phyloP scores from a whole-genome alignment of 2,888 invertebrate species.

The Acronicta leporina region DNA sequence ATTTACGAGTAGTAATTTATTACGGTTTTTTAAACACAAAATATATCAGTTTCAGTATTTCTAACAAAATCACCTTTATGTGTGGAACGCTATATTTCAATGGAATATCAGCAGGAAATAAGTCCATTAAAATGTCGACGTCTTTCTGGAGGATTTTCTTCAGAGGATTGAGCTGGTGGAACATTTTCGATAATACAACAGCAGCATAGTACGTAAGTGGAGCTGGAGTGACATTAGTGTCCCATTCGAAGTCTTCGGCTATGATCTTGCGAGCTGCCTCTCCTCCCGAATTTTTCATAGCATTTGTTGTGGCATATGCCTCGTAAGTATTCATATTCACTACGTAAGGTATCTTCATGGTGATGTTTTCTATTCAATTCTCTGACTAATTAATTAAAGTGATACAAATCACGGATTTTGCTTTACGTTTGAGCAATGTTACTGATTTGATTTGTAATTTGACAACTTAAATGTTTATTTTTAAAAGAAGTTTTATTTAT shows the following conservation, averaged over 20 bases:
- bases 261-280: constrained; percentile 74
- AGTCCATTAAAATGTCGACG: constrained; percentile 89
- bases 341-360: constrained; percentile 83
- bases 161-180: constrained; percentile 87
- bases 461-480: constrained; percentile 4
- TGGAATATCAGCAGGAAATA: constrained; percentile 89
- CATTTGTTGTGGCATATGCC: constrained; percentile 71
- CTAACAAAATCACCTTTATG: constrained; percentile 77
- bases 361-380: constrained; percentile 26
- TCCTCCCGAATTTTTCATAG: constrained; percentile 67
- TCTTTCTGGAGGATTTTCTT: constrained; percentile 88
- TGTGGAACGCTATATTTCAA: constrained; percentile 87
- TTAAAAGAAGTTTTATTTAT: not conserved
- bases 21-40: too few species aligned
- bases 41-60: too few species aligned
- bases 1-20: too few species aligned
- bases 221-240: constrained; percentile 76
- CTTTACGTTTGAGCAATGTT: constrained; percentile 8
- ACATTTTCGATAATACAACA: constrained; percentile 74
- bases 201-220: constrained; percentile 78
- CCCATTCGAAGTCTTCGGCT: constrained; percentile 85
- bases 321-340: constrained; percentile 72
- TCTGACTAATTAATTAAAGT: not conserved
- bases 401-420: too few species aligned
- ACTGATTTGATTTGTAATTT: constrained; percentile 25